Percentiles rank a stretch among this genome's conserved stretches.
Conservation (phyloP, 2,888 invertebrate species). For the Harpalus rufipes region DNA sequence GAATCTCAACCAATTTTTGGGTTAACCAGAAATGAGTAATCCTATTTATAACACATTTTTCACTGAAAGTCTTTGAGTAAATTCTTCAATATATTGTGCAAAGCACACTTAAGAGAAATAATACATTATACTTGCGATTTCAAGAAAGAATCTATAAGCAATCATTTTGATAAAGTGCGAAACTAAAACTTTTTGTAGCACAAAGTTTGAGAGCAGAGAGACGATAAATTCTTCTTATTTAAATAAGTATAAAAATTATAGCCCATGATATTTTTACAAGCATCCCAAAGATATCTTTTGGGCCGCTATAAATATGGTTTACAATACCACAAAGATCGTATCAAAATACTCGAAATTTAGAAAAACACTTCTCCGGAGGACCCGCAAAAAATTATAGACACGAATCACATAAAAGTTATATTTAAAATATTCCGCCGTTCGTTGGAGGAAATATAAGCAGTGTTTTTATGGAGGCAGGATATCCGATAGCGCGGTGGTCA, state of each 20-base stretch:
- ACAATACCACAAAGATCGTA: slow-evolving; percentile 51
- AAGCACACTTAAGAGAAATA: no score
- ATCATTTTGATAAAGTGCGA: slow-evolving; percentile 6
- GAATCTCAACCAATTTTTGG: no score
- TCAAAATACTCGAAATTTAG: slow-evolving; percentile 47
- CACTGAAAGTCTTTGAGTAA: no score
- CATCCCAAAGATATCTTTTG: slow-evolving; percentile 48
- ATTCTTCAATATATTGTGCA: no score
- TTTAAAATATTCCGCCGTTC: slow-evolving; percentile 52
- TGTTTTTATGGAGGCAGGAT: slow-evolving; percentile 42
- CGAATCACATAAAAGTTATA: slow-evolving; percentile 54
- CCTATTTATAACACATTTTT: no score
- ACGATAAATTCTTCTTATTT: slow-evolving; percentile 43
- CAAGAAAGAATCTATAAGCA: slow-evolving; percentile 1
- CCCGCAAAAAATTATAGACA: slow-evolving; percentile 47
- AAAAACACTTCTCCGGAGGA: slow-evolving; percentile 28
- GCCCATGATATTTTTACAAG: slow-evolving; percentile 44
- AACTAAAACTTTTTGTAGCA: slow-evolving; percentile 33
- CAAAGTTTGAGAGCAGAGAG: slow-evolving; percentile 31
- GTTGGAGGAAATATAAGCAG: slow-evolving; percentile 29
- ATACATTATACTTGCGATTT: neutral
- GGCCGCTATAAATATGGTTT: slow-evolving; percentile 47
- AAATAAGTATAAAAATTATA: slow-evolving; percentile 36
- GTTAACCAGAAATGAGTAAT: no score
- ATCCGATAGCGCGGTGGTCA: slow-evolving; percentile 46